These are phyloP conservation scores for Helicorthomorpha holstii DNA, from an alignment of 1,140 invertebrate genomes.

Conservation along the genomic window DNA sequence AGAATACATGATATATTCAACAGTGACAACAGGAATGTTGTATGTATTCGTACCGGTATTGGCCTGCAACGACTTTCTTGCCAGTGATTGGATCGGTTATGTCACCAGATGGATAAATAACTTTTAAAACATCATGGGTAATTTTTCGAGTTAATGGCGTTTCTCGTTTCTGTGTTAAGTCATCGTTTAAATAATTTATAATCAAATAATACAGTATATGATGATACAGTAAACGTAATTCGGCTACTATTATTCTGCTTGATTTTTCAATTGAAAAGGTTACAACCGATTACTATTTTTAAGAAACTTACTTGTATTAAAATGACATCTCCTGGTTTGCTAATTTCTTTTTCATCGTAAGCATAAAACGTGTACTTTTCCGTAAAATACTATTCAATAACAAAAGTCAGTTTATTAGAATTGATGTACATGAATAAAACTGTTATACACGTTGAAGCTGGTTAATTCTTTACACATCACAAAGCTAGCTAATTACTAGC, in stretches of 20 bases:
- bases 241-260: not conserved
- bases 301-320: conserved; percentile 37
- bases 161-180: conserved; percentile 39
- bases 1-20: not conserved
- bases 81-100: conserved; percentile 62
- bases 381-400: conserved; percentile 50
- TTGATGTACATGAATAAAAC: not conserved
- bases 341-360: conserved; percentile 52
- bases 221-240: not conserved
- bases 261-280: not conserved
- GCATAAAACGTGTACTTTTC: conserved; percentile 50
- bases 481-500: too few species aligned
- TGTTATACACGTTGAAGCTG: too few species aligned
- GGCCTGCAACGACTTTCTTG: conserved; percentile 49
- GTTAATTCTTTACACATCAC: too few species aligned
- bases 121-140: conserved; percentile 55
- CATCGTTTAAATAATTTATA: not conserved
- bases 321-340: conserved; percentile 64
- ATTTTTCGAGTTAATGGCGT: conserved; percentile 53
- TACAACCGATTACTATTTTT: not conserved
- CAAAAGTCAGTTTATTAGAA: conserved; percentile 4
- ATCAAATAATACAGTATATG: not conserved
- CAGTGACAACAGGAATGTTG: not conserved
- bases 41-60: conserved; percentile 35
- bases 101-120: conserved; percentile 64